Evolutionary conservation across 2,888 invertebrate species (phyloP).

Genomic region (Antheraea assamensis): DNA sequence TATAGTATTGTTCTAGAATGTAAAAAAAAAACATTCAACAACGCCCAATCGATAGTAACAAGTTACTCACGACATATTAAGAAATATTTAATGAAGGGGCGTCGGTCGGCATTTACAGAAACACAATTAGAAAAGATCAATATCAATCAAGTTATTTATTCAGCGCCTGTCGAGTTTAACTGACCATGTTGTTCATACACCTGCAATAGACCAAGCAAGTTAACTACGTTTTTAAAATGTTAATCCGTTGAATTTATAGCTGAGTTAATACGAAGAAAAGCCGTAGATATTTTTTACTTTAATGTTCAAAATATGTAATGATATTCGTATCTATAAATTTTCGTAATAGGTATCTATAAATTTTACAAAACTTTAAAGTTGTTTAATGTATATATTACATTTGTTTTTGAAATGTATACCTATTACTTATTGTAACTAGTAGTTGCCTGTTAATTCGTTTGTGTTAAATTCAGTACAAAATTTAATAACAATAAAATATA

Average conservation of each 20-base stretch:
- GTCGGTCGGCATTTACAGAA: conserved; percentile 57
- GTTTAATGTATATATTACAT: too few relatives aligned
- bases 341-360: too few relatives aligned
- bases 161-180: conserved; percentile 30
- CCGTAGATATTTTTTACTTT: neutral
- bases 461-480: too few relatives aligned
- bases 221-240: neutral
- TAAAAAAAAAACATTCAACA: conserved; percentile 22
- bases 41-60: conserved; percentile 53
- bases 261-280: neutral
- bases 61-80: conserved; percentile 64
- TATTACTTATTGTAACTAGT: neutral
- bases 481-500: too few relatives aligned
- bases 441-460: too few relatives aligned
- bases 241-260: neutral
- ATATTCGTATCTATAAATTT: too few relatives aligned
- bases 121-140: conserved; percentile 77
- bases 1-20: conserved; percentile 20
- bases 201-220: conserved; percentile 13
- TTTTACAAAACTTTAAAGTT: too few relatives aligned
- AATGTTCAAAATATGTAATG: neutral
- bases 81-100: conserved; percentile 73
- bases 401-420: neutral
- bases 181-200: conserved; percentile 16
- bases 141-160: conserved; percentile 63